phyloP scores from a whole-genome alignment of 2,113 vertebrate species.

The Thoracochromis brauschi region DNA sequence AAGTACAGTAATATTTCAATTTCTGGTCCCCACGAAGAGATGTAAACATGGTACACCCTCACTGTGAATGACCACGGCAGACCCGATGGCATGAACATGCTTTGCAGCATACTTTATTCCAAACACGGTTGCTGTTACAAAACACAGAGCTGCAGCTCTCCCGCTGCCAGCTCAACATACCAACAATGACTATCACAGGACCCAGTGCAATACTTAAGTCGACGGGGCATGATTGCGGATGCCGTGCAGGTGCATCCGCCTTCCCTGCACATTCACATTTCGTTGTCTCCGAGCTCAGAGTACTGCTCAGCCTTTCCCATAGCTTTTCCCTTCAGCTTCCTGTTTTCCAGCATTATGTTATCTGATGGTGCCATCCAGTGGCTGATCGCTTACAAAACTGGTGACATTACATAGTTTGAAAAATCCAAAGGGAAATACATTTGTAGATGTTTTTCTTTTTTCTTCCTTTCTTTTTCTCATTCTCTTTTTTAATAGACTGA shows the following conservation, averaged over 20 bases:
- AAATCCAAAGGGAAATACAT: not conserved
- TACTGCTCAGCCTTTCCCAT: not conserved
- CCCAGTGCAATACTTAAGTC: not conserved
- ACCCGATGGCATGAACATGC: not conserved
- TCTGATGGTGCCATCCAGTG: slow-evolving; percentile 32
- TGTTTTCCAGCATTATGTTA: not conserved
- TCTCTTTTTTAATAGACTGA: not conserved
- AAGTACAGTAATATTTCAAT: not conserved
- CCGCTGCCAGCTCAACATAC: not conserved
- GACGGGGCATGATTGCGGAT: fast-evolving
- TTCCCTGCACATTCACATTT: not conserved
- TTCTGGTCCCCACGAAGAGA: not conserved
- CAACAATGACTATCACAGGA: not conserved
- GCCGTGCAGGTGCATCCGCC: not conserved
- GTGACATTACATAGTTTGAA: not conserved
- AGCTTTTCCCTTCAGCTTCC: not conserved
- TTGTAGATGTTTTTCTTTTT: not conserved
- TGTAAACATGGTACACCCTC: not conserved
- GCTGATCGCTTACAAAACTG: not conserved
- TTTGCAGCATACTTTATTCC: not conserved
- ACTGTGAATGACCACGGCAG: not conserved
- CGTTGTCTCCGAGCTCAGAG: not conserved
- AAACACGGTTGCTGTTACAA: not conserved
- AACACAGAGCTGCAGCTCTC: not conserved
- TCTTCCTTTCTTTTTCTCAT: not conserved